A percentile compares a stretch with the other conserved stretches of the same genome.
phyloP scores from a whole-genome alignment of 2,797 vertebrate genomes.

The Enteromius argenteus region DNA sequence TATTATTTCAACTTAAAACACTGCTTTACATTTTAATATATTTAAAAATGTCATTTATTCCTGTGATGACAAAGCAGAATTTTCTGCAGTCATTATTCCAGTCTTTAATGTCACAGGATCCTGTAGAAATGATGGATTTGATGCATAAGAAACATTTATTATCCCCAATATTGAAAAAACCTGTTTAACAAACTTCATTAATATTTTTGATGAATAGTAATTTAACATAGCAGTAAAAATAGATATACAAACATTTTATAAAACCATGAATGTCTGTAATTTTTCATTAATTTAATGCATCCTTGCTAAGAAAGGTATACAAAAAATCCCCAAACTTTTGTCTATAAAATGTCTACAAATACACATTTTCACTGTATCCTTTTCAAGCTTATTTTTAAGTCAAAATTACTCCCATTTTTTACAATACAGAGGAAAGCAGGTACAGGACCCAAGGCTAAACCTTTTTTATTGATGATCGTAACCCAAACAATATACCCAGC shows the following conservation, averaged over 20 bases:
- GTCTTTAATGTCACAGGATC: neutral
- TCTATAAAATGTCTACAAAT: neutral
- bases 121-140: neutral
- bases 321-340: neutral
- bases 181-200: neutral
- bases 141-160: neutral
- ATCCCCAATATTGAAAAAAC: neutral
- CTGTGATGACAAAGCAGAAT: neutral
- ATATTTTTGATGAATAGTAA: neutral
- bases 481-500: conserved; percentile 39
- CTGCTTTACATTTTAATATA: neutral
- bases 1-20: neutral
- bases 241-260: neutral
- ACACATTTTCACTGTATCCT: neutral
- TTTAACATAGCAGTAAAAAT: neutral
- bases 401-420: neutral
- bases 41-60: neutral
- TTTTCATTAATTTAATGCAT: neutral
- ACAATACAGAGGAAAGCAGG: neutral
- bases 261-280: too few species aligned
- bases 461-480: conserved; percentile 48
- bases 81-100: neutral
- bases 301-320: neutral
- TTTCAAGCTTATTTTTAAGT: neutral
- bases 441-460: neutral